These are phyloP conservation scores for Tetraneura akinire DNA, from an alignment of 1,140 invertebrate species.

Conservation along the genomic window DNA sequence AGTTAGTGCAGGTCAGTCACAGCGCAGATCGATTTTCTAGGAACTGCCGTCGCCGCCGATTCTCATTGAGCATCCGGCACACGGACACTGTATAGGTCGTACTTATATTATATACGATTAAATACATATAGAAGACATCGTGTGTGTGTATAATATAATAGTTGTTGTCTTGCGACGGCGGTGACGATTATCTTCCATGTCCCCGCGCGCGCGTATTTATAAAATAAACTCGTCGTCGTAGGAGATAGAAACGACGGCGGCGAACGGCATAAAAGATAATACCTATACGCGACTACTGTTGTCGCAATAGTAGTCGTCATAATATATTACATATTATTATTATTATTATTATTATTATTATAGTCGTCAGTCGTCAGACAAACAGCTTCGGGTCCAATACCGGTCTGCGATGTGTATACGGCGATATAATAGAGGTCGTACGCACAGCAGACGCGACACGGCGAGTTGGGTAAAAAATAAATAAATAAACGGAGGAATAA, in stretches of 20 bases:
- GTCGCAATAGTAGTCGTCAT: neutral
- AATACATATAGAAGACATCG: too few relatives aligned
- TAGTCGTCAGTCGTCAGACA: slow-evolving; percentile 15
- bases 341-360: neutral
- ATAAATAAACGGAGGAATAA: neutral
- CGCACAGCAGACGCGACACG: neutral
- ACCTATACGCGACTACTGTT: neutral
- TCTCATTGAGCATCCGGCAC: slow-evolving; percentile 47
- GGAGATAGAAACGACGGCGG: neutral
- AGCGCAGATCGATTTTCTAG: slow-evolving; percentile 49
- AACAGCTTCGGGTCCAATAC: slow-evolving; percentile 43
- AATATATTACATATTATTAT: neutral
- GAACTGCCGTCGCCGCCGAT: slow-evolving; percentile 27
- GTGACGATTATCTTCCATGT: slow-evolving; percentile 36
- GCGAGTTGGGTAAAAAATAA: neutral
- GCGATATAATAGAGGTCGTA: slow-evolving; percentile 1
- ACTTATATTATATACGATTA: too few relatives aligned
- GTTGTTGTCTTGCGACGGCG: slow-evolving; percentile 1
- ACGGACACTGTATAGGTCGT: slow-evolving; percentile 17
- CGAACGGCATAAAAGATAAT: neutral
- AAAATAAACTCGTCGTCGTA: neutral
- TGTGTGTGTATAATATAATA: too few relatives aligned
- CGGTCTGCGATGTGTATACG: slow-evolving; percentile 5
- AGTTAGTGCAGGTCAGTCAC: slow-evolving; percentile 50
- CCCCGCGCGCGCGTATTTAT: neutral